These are phyloP conservation scores for Hippocampus mohnikei DNA, from an alignment of 2,113 vertebrate species.

Conservation along the genomic window DNA sequence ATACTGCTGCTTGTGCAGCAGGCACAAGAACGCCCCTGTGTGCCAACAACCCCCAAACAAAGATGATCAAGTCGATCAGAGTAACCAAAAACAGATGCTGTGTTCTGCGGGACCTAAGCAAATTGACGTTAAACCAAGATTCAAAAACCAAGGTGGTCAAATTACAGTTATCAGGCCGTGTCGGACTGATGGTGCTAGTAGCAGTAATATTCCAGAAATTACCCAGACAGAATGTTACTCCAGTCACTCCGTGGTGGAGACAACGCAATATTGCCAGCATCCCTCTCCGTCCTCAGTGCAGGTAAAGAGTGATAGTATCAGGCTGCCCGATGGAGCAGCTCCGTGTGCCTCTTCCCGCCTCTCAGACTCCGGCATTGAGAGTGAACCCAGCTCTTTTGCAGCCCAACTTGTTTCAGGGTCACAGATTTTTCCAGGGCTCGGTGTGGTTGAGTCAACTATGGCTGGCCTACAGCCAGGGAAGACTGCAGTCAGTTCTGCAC, in stretches of 20 bases:
- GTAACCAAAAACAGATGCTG: conserved; percentile 46
- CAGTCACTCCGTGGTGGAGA: conserved; percentile 35
- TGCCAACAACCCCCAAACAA: conserved; percentile 58
- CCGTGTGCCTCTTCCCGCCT: conserved; percentile 85
- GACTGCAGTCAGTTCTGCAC: conserved; percentile 69
- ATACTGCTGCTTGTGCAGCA: conserved; percentile 72
- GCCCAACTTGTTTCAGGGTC: conserved; percentile 77
- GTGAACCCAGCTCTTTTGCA: conserved; percentile 91
- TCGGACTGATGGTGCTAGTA: conserved; percentile 58
- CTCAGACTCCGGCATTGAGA: conserved; percentile 95
- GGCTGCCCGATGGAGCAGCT: conserved; percentile 73
- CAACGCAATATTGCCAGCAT: conserved; percentile 36
- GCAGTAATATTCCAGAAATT: conserved; percentile 47
- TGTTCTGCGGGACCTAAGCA: conserved; percentile 54
- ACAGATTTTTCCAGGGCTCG: conserved; percentile 61
- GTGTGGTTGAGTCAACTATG: conserved; percentile 63
- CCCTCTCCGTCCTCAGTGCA: conserved; percentile 42
- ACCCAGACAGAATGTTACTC: conserved; percentile 50
- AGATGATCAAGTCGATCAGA: conserved; percentile 52
- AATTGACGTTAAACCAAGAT: conserved; percentile 71
- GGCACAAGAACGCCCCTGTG: conserved; percentile 72
- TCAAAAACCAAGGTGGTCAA: conserved; percentile 78
- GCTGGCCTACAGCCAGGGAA: conserved; percentile 69
- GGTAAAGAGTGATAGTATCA: conserved; percentile 75
- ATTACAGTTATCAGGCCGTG: conserved; percentile 73